Conservation (phyloP, 2,113 vertebrate species). For the Oenanthe melanoleuca region DNA sequence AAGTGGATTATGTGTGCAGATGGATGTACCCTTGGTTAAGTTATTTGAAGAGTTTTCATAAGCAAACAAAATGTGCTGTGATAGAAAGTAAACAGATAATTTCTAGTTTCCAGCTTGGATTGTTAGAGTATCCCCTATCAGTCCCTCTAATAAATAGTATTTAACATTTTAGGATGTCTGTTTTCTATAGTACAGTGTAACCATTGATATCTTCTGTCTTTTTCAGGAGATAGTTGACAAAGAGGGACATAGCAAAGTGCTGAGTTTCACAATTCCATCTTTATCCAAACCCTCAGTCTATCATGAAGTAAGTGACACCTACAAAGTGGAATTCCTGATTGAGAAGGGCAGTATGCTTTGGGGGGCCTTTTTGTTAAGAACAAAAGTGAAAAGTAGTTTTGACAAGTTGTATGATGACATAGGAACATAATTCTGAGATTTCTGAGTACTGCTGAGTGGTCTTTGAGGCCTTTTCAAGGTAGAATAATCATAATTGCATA, state of each 20-base stretch:
- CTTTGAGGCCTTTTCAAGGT: background rate
- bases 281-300: constrained; percentile 97
- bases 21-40: background rate
- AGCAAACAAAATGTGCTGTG: background rate
- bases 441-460: background rate
- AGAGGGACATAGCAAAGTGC: constrained; percentile 92
- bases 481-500: background rate
- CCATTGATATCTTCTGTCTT: background rate
- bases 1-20: background rate
- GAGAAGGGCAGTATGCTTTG: background rate
- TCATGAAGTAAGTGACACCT: constrained; percentile 87
- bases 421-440: background rate
- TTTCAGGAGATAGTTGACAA: constrained; percentile 96
- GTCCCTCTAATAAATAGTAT: background rate
- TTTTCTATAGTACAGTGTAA: background rate
- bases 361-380: background rate
- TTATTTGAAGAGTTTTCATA: background rate
- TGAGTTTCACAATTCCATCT: constrained; percentile 95
- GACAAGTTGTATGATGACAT: background rate
- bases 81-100: background rate
- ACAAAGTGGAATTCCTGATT: background rate
- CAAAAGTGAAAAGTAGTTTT: background rate
- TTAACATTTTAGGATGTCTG: background rate
- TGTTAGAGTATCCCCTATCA: background rate
- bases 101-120: background rate